phyloP scores from a whole-genome alignment of 2,113 vertebrate species.

The Seriola quinqueradiata region DNA sequence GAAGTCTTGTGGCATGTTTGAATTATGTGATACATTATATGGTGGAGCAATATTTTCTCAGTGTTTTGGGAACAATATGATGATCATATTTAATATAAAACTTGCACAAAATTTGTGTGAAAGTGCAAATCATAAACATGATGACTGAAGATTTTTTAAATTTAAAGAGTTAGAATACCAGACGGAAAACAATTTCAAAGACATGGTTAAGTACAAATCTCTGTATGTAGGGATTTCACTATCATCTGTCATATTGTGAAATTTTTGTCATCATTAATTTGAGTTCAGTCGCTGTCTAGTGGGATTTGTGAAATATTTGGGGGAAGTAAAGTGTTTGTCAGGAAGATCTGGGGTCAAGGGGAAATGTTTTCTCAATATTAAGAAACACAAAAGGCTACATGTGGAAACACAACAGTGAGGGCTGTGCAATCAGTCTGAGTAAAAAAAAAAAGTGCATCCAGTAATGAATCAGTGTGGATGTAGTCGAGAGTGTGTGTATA shows the following conservation, averaged over 20 bases:
- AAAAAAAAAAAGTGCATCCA: constrained; percentile 6
- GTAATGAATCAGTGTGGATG: constrained; percentile 42
- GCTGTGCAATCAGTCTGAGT: constrained; percentile 3
- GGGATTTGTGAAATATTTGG: not conserved
- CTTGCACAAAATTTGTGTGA: too few relatives aligned
- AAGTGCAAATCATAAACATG: not conserved
- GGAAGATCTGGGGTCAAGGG: constrained; percentile 6
- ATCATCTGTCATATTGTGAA: not conserved
- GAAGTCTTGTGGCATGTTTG: not conserved
- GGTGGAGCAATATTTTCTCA: not conserved
- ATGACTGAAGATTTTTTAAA: not conserved
- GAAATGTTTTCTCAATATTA: constrained; percentile 15
- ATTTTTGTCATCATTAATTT: constrained; percentile 7
- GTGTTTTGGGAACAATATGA: not conserved
- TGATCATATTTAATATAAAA: not conserved
- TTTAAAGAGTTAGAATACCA: not conserved
- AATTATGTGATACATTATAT: not conserved
- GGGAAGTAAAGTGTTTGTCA: not conserved
- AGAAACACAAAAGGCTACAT: constrained; percentile 15
- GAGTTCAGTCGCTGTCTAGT: constrained; percentile 2
- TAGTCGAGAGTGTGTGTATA: constrained; percentile 11
- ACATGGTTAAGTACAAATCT: not conserved
- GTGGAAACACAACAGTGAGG: not conserved
- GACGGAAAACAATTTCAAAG: not conserved
- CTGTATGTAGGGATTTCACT: not conserved